A percentile compares a stretch with the other conserved stretches of the same genome.
phyloP scores from a whole-genome alignment of 2,888 invertebrate genomes.

The Thalpophila matura region DNA sequence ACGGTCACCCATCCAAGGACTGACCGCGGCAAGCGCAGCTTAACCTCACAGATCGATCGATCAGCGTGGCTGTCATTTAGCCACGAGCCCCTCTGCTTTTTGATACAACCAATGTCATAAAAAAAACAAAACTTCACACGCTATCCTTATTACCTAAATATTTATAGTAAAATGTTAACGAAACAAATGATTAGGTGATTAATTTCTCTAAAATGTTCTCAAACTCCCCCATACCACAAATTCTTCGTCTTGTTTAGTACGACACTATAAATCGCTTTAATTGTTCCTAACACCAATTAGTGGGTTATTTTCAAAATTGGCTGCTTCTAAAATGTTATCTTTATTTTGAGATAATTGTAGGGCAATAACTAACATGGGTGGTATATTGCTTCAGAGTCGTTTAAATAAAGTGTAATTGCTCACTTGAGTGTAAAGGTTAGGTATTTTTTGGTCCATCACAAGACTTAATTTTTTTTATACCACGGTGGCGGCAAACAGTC shows the following conservation, averaged over 20 bases:
- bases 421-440: not conserved
- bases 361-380: conserved; percentile 24
- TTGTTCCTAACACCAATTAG: conserved; percentile 50
- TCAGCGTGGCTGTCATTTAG: too few relatives aligned
- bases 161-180: not conserved
- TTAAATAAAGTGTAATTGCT: conserved; percentile 14
- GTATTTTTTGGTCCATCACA: too few relatives aligned
- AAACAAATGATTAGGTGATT: conserved; percentile 32
- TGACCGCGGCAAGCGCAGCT: too few relatives aligned
- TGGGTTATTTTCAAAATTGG: conserved; percentile 42
- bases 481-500: too few relatives aligned
- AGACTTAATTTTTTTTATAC: too few relatives aligned
- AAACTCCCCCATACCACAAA: conserved; percentile 33
- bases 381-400: conserved; percentile 20
- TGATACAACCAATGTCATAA: too few relatives aligned
- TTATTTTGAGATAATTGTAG: conserved; percentile 47
- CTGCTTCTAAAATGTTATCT: conserved; percentile 5
- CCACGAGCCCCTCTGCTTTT: too few relatives aligned
- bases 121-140: too few relatives aligned
- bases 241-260: conserved; percentile 24
- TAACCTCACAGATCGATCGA: too few relatives aligned
- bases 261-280: conserved; percentile 57
- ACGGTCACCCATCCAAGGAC: too few relatives aligned
- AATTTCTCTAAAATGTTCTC: conserved; percentile 19
- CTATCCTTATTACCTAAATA: too few relatives aligned